Conservation (phyloP, 2,888 invertebrate genomes). For the Phragmatobia fuliginosa region DNA sequence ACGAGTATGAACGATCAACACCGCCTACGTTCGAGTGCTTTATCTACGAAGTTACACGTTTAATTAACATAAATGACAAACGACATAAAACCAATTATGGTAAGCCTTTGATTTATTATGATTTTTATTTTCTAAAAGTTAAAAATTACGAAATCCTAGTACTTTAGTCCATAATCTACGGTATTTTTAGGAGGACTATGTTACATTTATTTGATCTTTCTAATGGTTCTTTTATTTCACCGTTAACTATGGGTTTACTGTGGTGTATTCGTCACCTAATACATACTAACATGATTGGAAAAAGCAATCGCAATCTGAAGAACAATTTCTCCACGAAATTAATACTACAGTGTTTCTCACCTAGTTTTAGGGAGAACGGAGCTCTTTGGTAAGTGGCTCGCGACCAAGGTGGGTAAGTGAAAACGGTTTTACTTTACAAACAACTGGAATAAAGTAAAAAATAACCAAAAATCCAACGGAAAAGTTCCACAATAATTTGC, state of each 20-base stretch:
- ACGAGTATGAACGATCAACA: slow-evolving; percentile 13
- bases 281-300: neutral
- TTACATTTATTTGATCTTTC: too few species aligned
- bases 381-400: too few species aligned
- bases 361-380: too few species aligned
- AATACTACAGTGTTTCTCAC: too few species aligned
- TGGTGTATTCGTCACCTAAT: too few species aligned
- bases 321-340: too few species aligned
- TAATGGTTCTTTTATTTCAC: too few species aligned
- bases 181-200: too few species aligned
- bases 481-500: neutral
- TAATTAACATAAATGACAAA: slow-evolving; percentile 27
- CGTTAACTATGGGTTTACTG: too few species aligned
- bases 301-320: neutral
- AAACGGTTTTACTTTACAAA: neutral
- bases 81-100: slow-evolving; percentile 1
- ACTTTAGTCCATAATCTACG: too few species aligned
- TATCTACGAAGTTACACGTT: neutral
- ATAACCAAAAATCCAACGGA: neutral
- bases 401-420: too few species aligned
- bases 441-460: neutral
- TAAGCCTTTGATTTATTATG: slow-evolving; percentile 13
- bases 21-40: slow-evolving; percentile 10
- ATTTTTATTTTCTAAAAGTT: neutral
- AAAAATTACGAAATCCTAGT: neutral